Conservation (phyloP, 2,888 invertebrate genomes). For the Trachelus troglodyta region DNA sequence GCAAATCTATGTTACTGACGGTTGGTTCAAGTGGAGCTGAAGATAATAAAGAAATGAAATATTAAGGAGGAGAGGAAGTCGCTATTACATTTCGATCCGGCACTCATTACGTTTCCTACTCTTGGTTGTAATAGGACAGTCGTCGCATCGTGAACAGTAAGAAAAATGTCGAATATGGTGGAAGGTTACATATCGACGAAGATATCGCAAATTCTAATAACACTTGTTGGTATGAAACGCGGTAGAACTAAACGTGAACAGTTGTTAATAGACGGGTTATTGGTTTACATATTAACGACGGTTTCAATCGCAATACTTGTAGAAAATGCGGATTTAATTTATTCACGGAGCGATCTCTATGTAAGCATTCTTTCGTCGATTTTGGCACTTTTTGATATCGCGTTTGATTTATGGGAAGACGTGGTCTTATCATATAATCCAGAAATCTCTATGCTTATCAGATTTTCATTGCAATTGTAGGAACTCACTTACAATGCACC, state of each 20-base stretch:
- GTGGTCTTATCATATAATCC: too few relatives aligned
- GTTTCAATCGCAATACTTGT: neutral
- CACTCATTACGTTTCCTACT: too few relatives aligned
- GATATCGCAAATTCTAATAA: neutral
- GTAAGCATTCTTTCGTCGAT: neutral
- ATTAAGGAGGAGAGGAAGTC: accelerated
- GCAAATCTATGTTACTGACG: too few relatives aligned
- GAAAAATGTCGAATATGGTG: neutral
- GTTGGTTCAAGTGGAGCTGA: too few relatives aligned
- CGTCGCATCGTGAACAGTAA: too few relatives aligned
- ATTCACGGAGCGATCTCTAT: neutral
- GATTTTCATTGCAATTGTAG: neutral
- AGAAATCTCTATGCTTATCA: too few relatives aligned
- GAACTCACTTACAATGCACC: neutral
- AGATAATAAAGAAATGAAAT: too few relatives aligned
- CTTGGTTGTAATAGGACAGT: too few relatives aligned
- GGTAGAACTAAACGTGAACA: neutral
- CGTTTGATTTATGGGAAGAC: too few relatives aligned
- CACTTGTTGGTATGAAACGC: neutral
- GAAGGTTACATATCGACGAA: neutral
- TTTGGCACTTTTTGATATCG: neutral
- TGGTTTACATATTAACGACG: neutral
- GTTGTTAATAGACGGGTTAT: neutral
- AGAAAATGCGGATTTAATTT: neutral
- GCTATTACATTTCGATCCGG: too few relatives aligned